Base-by-base conservation (phyloP, 1,140 invertebrate species). In the Brachystomella parvula region DNA sequence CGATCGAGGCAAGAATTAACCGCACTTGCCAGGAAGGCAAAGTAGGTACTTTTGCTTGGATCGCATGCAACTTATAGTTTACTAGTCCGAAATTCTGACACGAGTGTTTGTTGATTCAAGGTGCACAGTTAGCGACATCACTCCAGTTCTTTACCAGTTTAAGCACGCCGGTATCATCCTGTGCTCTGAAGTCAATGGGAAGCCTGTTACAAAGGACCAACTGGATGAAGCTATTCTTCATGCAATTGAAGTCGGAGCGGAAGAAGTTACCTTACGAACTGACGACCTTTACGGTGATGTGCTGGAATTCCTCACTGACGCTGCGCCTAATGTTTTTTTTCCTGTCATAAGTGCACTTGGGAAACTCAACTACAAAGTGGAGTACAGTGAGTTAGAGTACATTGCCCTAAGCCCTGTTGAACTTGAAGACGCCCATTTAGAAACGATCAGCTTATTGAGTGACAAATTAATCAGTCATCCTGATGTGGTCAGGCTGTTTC, bases 401-500 rank as follows among this genome's bases (percentile, higher is more conserved):
- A 70, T 81, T 49, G 81, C 84, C 6, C 44, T 66, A 9, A 68
- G 47, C 47, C 58, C 65, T 15, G 74, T 80, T 59, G 62, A 76
- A 63, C 64, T 85, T 39, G 73, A 24, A 31, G 80, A 83, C 28
- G 66, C 75, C 19, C 78, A 82, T 15, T 73, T 81, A 57, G 59
- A 78, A 67, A 35, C 33, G 31, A 72, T 77, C 63, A 72, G 74
- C 17, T 77, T 74, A 57, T 69, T 83, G 15, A 77, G 75, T 59
- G 69, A 77, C 9, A 81, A 77, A 75, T 49, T 85, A 35, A 74
- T 77, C 62, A 75, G 66, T 15, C 29, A 81, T 29, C 75, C 77
- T 35, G 82, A 82, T 72, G 75, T 85, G 57, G 73, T 78, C 47
- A 76, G 76, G 70, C 61, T 84, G 31, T 78, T 76, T 70, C 79